Base-by-base conservation (phyloP, 2,113 vertebrate genomes). In the Ochotona princeps region DNA sequence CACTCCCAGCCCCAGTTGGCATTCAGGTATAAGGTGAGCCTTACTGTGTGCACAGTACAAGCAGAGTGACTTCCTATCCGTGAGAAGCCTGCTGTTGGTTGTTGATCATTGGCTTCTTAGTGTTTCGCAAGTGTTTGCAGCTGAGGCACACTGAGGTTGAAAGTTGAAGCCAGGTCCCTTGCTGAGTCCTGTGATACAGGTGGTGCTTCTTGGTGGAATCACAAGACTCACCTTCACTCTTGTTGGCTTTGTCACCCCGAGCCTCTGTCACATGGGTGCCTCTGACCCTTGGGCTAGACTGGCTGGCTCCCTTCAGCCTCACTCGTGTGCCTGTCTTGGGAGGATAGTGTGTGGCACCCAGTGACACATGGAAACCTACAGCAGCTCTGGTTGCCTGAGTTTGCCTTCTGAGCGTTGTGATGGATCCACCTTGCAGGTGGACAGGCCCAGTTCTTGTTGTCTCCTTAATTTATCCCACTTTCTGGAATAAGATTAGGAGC, bases 131-230 rank as follows among this genome's bases (percentile, higher is more conserved):
- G 65, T 44, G 13, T 84, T 61, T 76, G 32, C 38, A 49, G 69
- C 49, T 63, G n/a, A 66, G 15, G 25, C 35, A 25, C 35, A n/a
- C n/a, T 63, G 7, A 5, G 65, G 61, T 47, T 38, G 13, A 32
- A 44, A 44, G 28, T 80, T 74, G 32, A 61, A 51, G 6, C 15
- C 10, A 0, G 18, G 4, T n/a, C 3, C 72, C 49, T 75, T 21
- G 1, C 51, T 60, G 7, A 63, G 18, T 73, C 14, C 1, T 6
- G 1, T 2, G 9, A 11, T 23, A 5, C 21, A 32, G 9, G 25
- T 30, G 21, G 28, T 80, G 2, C 35, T 78, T 23, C 51, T 32
- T 18, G 84, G 32, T 51, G 32, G 12, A 63, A 30, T 84, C 28
- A 8, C 21, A 26, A 67, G 17, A 65, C 44, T 86, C 23, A 23